Conservation (phyloP, 2,113 vertebrate genomes). For the Eurystomus gularis region DNA sequence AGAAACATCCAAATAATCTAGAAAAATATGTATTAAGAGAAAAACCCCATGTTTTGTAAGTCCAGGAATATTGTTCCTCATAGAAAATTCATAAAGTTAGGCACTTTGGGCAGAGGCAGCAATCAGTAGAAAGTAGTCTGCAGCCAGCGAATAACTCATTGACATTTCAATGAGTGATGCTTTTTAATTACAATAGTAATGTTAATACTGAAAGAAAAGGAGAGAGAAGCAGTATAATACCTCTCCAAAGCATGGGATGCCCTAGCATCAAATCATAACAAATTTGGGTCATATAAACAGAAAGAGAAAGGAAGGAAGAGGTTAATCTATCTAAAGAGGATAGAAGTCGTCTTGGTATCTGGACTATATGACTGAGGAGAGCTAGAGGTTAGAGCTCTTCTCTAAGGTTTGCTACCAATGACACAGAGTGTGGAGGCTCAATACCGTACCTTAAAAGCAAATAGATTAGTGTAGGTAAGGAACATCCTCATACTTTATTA, state of each 20-base stretch:
- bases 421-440: accelerated
- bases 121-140: background rate
- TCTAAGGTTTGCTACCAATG: background rate
- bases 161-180: background rate
- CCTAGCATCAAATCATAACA: background rate
- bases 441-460: background rate
- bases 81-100: background rate
- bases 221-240: background rate
- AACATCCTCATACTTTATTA: background rate
- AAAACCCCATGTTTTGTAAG: background rate
- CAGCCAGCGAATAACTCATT: background rate
- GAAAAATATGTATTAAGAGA: background rate
- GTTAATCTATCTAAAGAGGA: background rate
- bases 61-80: background rate
- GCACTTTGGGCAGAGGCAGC: background rate
- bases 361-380: background rate
- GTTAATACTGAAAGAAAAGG: background rate
- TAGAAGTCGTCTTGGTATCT: background rate
- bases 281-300: background rate
- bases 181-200: background rate
- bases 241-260: background rate
- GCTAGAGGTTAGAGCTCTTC: background rate
- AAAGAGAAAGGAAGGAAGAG: background rate
- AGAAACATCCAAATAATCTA: background rate
- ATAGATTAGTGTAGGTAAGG: background rate